These are phyloP conservation scores for Cataglyphis altisquamis DNA, from an alignment of 2,888 invertebrate genomes.

Conservation along the genomic window DNA sequence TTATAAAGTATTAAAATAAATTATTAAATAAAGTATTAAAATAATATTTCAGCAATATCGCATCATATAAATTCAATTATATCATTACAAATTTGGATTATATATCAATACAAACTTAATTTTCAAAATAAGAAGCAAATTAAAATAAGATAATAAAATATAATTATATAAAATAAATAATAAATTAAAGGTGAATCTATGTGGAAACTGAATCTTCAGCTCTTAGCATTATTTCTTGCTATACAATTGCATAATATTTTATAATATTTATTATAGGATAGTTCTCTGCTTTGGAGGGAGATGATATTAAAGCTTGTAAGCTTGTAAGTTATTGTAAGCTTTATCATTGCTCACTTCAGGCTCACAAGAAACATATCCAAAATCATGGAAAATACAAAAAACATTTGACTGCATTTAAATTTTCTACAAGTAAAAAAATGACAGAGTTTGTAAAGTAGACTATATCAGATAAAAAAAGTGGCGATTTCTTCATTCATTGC, in stretches of 20 bases:
- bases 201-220: too few relatives aligned
- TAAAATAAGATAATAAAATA: too few relatives aligned
- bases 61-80: too few relatives aligned
- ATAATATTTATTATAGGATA: neutral
- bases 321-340: conserved; percentile 3
- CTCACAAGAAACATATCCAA: neutral
- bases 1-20: too few relatives aligned
- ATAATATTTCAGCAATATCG: too few relatives aligned
- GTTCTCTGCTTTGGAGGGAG: neutral
- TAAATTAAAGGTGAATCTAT: too few relatives aligned
- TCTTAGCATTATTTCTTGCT: neutral
- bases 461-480: neutral
- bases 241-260: neutral
- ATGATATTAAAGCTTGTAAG: neutral
- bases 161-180: too few relatives aligned
- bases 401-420: conserved; percentile 4
- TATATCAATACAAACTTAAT: too few relatives aligned
- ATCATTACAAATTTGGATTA: too few relatives aligned
- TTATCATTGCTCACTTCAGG: neutral
- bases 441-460: neutral
- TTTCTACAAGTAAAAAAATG: neutral
- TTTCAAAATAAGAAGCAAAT: too few relatives aligned
- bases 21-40: too few relatives aligned
- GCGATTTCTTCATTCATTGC: neutral
- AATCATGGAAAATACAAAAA: neutral